Conservation (phyloP, 2,797 vertebrate species). For the Aselliscus stoliczkanus region DNA sequence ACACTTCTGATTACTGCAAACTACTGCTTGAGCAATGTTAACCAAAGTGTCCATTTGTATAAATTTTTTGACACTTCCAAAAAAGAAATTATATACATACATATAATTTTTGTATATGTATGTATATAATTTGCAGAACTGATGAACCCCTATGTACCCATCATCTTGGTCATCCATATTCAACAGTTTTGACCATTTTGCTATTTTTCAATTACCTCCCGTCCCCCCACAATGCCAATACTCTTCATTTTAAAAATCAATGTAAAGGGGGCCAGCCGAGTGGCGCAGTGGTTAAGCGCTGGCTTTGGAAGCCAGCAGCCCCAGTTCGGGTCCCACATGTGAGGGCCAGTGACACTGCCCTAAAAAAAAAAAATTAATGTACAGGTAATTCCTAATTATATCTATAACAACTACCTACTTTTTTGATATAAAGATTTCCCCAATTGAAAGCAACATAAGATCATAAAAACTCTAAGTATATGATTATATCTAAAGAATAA, state of each 20-base stretch:
- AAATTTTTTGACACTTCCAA: too few species aligned
- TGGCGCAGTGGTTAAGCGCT: too few species aligned
- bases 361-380: not conserved
- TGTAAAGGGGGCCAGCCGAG: too few species aligned
- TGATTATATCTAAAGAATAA: not conserved
- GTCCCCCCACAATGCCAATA: not conserved
- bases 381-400: not conserved
- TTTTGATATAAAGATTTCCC: not conserved
- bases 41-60: too few species aligned
- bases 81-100: too few species aligned
- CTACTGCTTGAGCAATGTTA: too few species aligned
- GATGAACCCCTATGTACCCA: not conserved
- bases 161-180: not conserved
- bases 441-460: not conserved
- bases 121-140: not conserved
- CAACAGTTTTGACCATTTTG: not conserved
- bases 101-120: too few species aligned
- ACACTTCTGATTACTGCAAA: too few species aligned
- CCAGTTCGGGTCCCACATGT: too few species aligned
- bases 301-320: too few species aligned
- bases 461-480: not conserved
- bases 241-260: not conserved
- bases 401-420: not conserved
- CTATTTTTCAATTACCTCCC: not conserved
- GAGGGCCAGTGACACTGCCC: too few species aligned